These are phyloP conservation scores for Maccullochella peelii DNA, from an alignment of 2,113 vertebrate genomes.

Conservation along the genomic window DNA sequence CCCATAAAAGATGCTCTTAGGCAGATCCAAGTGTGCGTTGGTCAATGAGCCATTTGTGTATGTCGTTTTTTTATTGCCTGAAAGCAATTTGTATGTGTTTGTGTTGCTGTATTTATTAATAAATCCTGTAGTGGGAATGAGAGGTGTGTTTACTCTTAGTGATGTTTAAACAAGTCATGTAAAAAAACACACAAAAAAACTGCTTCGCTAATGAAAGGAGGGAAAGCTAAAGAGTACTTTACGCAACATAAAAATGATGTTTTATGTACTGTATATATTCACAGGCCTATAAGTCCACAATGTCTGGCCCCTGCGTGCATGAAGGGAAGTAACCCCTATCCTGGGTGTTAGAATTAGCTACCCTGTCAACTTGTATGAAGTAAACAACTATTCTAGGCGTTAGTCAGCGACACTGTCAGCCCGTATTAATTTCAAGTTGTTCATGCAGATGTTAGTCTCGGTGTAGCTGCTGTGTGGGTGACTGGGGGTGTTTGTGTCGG, in stretches of 20 bases:
- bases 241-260: background rate
- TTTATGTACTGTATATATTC: background rate
- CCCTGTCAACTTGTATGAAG: slow-evolving; percentile 21
- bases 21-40: background rate
- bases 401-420: slow-evolving; percentile 26
- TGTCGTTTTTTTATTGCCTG: background rate
- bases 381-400: slow-evolving; percentile 25
- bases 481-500: background rate
- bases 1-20: background rate
- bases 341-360: slow-evolving; percentile 1
- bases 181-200: no score
- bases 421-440: slow-evolving; percentile 23
- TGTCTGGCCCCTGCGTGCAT: background rate
- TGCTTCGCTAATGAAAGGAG: no score
- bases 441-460: slow-evolving; percentile 10
- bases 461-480: background rate
- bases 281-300: background rate
- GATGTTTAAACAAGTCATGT: background rate
- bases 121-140: background rate
- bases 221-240: background rate
- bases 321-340: background rate
- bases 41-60: background rate
- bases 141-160: background rate
- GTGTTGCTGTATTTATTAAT: background rate
- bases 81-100: background rate